Conservation (phyloP, 2,888 invertebrate species). For the Leucoptera coffeella region DNA sequence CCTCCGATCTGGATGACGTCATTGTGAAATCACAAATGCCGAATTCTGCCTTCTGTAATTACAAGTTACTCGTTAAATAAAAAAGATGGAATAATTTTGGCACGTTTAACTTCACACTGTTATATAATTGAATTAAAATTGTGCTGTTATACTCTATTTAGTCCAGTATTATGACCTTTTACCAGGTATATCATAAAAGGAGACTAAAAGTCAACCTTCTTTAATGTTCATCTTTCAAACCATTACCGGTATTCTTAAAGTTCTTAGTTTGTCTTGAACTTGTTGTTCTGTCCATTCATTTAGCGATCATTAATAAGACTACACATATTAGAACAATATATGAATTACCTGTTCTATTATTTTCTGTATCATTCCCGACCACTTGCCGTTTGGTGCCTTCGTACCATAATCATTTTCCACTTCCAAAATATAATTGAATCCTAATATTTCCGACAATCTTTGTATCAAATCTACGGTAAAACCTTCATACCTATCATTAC, state of each 20-base stretch:
- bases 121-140: no score
- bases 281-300: no score
- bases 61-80: no score
- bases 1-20: slow-evolving; percentile 77
- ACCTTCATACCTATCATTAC: slow-evolving; percentile 82
- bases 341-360: slow-evolving; percentile 59
- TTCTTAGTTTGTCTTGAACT: background rate
- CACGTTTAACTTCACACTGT: no score
- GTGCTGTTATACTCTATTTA: no score
- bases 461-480: slow-evolving; percentile 82
- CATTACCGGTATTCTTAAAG: no score
- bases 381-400: slow-evolving; percentile 37
- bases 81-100: no score
- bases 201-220: no score
- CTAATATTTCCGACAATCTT: slow-evolving; percentile 64
- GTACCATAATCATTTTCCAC: slow-evolving; percentile 64
- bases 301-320: slow-evolving; percentile 2
- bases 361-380: slow-evolving; percentile 66
- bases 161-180: no score
- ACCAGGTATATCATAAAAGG: no score
- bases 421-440: slow-evolving; percentile 76
- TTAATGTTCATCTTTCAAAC: no score
- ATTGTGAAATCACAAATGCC: slow-evolving; percentile 88
- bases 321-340: slow-evolving; percentile 1
- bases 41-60: slow-evolving; percentile 73